Base-by-base conservation (phyloP, 2,113 vertebrate genomes). In the Saguinus imperator region DNA sequence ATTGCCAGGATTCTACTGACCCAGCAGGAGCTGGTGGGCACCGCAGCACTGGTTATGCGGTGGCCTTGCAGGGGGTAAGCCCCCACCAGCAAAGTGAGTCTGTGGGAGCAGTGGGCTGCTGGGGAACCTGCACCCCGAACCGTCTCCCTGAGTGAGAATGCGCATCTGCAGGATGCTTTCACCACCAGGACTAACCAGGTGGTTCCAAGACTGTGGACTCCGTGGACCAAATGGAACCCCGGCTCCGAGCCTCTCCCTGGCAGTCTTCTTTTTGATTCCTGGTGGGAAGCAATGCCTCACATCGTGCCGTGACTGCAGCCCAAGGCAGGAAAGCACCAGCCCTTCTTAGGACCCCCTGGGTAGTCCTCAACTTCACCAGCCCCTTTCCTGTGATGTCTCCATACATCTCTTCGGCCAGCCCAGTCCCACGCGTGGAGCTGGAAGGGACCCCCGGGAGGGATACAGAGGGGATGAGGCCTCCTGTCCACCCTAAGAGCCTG, bases 71-170 rank as follows among this genome's bases (percentile, higher is more conserved):
- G 16, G 61, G 66, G 66, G 32, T 68, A 7, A 68, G 32, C 29
- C 29, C 32, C 14, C 14, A 35, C 32, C 29, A 35, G 64, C 64
- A 68, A 68, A 68, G 64, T 68, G 32, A 18, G 66, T 35, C 66
- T 17, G 32, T 35, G 16, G 66, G 6, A 35, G 32, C 0, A 0
- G 66, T 3, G 35, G 7, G 16, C 14, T 68, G 32, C 35, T 35
- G 32, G 66, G 14, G 66, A 3, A 35, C 66, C 32, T n/a, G 16
- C 16, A 68, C 6, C 66, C 66, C 29, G 32, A n/a, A 8, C 66
- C 32, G 35, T 68, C 66, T 68, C 66, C 32, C 66, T 18, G 66
- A 64, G 32, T 17, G 14, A 68, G 66, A 17, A 18, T 32, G 17
- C 18, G 66, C 66, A 35, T 68, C 66, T 68, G 6, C 32, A 35